Base-by-base conservation (phyloP, 2,113 vertebrate species). In the Glaucomys volans region DNA sequence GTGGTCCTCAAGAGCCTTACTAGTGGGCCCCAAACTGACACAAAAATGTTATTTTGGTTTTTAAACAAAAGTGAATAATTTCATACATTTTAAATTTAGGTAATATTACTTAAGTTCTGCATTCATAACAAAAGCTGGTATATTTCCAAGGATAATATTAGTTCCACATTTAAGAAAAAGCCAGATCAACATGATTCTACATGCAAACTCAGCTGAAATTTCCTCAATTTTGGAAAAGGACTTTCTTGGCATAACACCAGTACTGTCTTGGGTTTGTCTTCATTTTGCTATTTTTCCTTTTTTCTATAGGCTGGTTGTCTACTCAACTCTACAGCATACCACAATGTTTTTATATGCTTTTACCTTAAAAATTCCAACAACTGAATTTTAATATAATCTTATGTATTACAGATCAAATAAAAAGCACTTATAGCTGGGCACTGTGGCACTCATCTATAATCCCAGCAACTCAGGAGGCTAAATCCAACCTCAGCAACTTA, bases 161-260 rank as follows among this genome's bases (percentile, higher is more conserved):
- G 28, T 89, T 92, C 14, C 80, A 8, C 24, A 71, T 96, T 69
- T 82, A 87, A 94, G n/a, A 86, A 90, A 77, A 74, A 85, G 37
- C 8, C 42, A 42, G 35, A 50, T 67, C 64, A 86, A n/a, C 32
- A 89, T 77, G 50, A 7, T 90, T 69, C 62, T 77, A n/a, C 22
- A 71, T 14, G 50, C 54, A 77, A 66, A 92, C 30, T 71, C 14
- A 35, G 30, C 52, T 74, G n/a, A 26, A 67, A 79, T 66, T 82
- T 88, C 62, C 75, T 95, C 14, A 35, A 87, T 80, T 69, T 52
- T 9, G 32, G 84, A 28, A 87, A 84, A 79, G n/a, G 35, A 44
- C 24, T 10, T n/a, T 77, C 37, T 77, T 32, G 84, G 18, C n/a
- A 17, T 79, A 77, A 76, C 26, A n/a, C 37, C 67, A 83, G 17